phyloP scores from a whole-genome alignment of 2,888 invertebrate species.

The Campoplex capitator region DNA sequence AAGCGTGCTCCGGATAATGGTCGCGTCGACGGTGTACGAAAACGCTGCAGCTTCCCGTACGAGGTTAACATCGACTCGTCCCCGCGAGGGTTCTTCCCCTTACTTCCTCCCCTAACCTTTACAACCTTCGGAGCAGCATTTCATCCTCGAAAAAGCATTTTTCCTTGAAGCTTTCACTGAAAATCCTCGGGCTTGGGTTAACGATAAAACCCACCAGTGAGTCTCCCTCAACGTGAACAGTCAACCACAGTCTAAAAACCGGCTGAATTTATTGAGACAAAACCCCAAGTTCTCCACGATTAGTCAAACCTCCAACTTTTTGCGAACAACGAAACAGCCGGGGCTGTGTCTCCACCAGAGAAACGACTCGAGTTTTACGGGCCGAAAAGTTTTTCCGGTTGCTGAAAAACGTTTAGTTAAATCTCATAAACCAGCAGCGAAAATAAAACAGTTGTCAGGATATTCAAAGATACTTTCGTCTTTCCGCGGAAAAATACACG shows the following conservation, averaged over 20 bases:
- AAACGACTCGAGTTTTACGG: constrained; percentile 23
- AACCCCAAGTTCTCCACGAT: constrained; percentile 33
- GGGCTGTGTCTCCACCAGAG: not conserved
- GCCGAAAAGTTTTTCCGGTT: constrained; percentile 63
- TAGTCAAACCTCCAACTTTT: constrained; percentile 39
- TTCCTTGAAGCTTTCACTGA: constrained; percentile 53
- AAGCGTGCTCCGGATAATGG: constrained; percentile 48
- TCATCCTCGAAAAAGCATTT: constrained; percentile 59
- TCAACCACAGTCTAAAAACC: constrained; percentile 39
- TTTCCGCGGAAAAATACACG: not conserved
- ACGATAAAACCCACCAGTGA: not conserved
- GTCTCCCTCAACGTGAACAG: not conserved
- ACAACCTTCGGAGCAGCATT: constrained; percentile 29
- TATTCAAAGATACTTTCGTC: not conserved
- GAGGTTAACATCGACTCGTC: constrained; percentile 38
- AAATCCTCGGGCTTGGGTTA: constrained; percentile 35
- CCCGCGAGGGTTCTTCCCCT: constrained; percentile 49
- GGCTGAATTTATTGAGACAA: constrained; percentile 38
- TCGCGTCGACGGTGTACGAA: constrained; percentile 1
- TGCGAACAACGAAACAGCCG: not conserved
- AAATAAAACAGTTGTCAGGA: not conserved
- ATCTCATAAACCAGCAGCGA: not conserved
- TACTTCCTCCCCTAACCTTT: constrained; percentile 19
- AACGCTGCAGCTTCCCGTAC: constrained; percentile 44
- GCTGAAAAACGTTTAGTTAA: not conserved